A percentile compares a stretch with the other conserved stretches of the same genome.
These are phyloP conservation scores for Forpus xanthops DNA, from an alignment of 2,797 vertebrate genomes.

Conservation along the genomic window DNA sequence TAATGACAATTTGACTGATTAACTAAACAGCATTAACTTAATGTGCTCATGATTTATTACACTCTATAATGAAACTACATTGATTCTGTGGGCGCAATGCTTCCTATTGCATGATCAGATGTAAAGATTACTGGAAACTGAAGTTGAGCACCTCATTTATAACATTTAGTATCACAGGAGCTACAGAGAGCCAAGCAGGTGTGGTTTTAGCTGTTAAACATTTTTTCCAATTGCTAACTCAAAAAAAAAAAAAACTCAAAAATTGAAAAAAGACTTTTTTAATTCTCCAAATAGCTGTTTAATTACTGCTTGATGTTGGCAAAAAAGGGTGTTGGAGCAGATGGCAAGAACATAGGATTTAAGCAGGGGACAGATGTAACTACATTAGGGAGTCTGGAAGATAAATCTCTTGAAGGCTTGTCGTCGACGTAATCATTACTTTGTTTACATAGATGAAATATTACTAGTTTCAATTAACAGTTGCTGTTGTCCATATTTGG, in stretches of 20 bases:
- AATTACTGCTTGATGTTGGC: conserved; percentile 52
- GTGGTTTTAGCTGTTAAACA: background rate
- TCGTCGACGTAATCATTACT: conserved; percentile 37
- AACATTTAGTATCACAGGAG: background rate
- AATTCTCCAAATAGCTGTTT: conserved; percentile 25
- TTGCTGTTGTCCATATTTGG: conserved; percentile 49
- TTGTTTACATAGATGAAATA: conserved; percentile 54
- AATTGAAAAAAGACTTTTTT: background rate
- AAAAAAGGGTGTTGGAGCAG: conserved; percentile 67
- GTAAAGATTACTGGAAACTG: background rate
- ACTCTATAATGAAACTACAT: background rate
- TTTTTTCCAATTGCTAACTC: background rate
- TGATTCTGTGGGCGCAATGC: background rate
- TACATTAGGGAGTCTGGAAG: conserved; percentile 55
- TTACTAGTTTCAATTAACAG: conserved; percentile 30
- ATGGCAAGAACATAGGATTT: conserved; percentile 79
- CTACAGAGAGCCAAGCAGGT: background rate
- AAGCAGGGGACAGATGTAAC: conserved; percentile 73
- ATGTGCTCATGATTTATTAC: background rate
- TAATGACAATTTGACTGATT: background rate
- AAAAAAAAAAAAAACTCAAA: background rate
- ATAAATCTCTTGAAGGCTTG: conserved; percentile 71
- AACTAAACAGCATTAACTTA: background rate
- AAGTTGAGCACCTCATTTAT: background rate
- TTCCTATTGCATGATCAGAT: background rate